Evolutionary conservation across 1,140 invertebrate species (phyloP), one percentile per base, ranked within the genome.

Genomic region (Dinoponera quadriceps): DNA sequence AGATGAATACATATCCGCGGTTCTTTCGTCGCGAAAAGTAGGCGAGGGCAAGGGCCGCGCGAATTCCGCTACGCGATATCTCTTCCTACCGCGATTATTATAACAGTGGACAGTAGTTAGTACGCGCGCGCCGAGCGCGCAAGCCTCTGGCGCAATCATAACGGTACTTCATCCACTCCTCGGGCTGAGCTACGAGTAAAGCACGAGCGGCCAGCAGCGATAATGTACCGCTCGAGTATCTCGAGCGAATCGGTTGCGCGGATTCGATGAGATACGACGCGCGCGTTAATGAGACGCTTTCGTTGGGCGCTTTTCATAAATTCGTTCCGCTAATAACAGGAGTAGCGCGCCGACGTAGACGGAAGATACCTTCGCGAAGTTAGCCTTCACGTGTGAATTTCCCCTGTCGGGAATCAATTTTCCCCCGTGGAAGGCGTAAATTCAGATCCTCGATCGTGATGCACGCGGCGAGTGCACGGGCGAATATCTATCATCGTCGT

Each of bases 161-260:
- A 91, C 90, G 91, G 91, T 89, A 92, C 82, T 22, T 82, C 83
- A 91, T 91, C 87, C 89, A 91, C 86, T 91, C 82, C 75, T 86
- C 87, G 29, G 51, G 74, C 59, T 27, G 73, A 74, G 69, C 54
- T 68, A 29, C 65, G 84, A 29, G 27, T 38, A 27, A 48, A 69
- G 65, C 84, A 62, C 72, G 78, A 60, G 27, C 66, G 65, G 65
- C 65, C 29, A 44, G 55, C 65, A 80, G 82, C 74, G 54, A 62
- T 66, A 80, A 62, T 62, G 62, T 65, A 77, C 60, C 38, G 33
- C 57, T 80, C 82, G 65, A 63, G 20, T 78, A 72, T 82, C 71
- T 25, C 38, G 59, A 72, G 20, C 29, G 72, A 82, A 65, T 78
- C 59, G 72, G 63, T 57, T 20, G 60, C 20, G 18, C 54, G 14